Evolutionary conservation across 92 coral and sea anemone species (phyloP), one percentile per base, ranked within the genome.

Genomic region (Phenganax marumi): DNA sequence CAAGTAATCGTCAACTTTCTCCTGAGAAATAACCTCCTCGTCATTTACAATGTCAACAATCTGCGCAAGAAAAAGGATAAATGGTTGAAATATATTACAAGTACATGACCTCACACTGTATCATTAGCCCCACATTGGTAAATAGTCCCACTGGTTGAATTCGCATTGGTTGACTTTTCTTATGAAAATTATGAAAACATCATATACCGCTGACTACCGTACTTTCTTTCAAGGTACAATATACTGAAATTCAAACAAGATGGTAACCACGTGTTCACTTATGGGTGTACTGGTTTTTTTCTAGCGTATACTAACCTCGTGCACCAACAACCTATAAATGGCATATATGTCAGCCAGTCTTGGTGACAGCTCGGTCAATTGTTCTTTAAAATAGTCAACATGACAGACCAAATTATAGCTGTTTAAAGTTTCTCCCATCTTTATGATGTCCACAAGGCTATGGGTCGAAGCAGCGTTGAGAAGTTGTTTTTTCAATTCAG

Each of bases 281-380:
- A 18, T 39, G 22, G 18, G n/a, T 64, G 22, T 22, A 22, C 22
- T 9, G 18, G 6, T 17, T 9, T 33, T 7, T 11, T 12, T 64
- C 71, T 12, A 33, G 9, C 25, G 14, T 64, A 12, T 9, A 64
- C 10, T 64, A 64, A 64, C 71, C 71, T 64, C 18, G 43, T 64
- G 71, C 71, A 19, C 71, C 43, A 64, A 33, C 71, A 64, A 64
- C 71, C 71, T 64, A 33, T 64, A 64, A 13, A 64, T 13, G 14
- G 71, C 71, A 19, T 64, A 64, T n/a, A 64, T n/a, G n/a, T n/a
- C n/a, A n/a, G n/a, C n/a, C n/a, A n/a, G n/a, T n/a, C n/a, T n/a
- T n/a, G 71, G 18, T 64, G 71, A 64, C 22, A 64, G 22, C 43
- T 64, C 71, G 48, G 25, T 33, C 43, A 64, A 39, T 17, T 33